A percentile compares a stretch with the other conserved stretches of the same genome.
phyloP scores from a whole-genome alignment of 2,113 vertebrate species.

The Uria lomvia region DNA sequence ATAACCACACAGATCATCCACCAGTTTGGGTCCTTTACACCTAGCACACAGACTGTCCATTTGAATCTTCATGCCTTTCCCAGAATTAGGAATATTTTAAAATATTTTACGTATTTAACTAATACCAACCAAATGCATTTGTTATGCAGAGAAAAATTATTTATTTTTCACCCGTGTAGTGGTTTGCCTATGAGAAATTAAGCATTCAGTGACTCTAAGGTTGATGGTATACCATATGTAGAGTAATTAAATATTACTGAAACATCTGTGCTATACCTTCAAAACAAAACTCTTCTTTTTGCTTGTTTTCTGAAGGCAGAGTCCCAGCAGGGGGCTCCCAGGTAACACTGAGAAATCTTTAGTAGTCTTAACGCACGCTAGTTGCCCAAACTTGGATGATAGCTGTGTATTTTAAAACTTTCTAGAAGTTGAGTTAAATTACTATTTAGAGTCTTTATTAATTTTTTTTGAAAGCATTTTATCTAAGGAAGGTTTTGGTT shows the following conservation, averaged over 20 bases:
- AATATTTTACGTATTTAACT: neutral
- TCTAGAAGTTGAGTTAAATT: neutral
- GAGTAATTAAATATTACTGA: neutral
- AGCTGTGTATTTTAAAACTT: neutral
- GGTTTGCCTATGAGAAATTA: neutral
- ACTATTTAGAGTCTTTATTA: neutral
- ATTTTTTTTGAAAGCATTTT: neutral
- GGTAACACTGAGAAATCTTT: constrained; percentile 23
- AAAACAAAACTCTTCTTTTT: neutral
- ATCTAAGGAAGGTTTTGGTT: neutral
- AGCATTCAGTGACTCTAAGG: neutral
- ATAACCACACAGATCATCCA: neutral
- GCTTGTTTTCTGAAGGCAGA: neutral
- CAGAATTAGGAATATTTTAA: neutral
- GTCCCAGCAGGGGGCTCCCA: constrained; percentile 66
- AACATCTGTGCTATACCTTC: neutral
- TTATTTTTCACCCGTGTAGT: neutral
- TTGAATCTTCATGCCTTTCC: neutral
- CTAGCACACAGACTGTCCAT: neutral
- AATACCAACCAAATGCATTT: neutral
- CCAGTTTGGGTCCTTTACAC: neutral
- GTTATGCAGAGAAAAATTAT: neutral
- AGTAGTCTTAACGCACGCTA: neutral
- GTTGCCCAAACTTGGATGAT: neutral
- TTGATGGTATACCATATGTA: neutral